These are phyloP conservation scores for Pseudeuparius sepicola DNA, from an alignment of 2,888 invertebrate genomes.

Conservation along the genomic window DNA sequence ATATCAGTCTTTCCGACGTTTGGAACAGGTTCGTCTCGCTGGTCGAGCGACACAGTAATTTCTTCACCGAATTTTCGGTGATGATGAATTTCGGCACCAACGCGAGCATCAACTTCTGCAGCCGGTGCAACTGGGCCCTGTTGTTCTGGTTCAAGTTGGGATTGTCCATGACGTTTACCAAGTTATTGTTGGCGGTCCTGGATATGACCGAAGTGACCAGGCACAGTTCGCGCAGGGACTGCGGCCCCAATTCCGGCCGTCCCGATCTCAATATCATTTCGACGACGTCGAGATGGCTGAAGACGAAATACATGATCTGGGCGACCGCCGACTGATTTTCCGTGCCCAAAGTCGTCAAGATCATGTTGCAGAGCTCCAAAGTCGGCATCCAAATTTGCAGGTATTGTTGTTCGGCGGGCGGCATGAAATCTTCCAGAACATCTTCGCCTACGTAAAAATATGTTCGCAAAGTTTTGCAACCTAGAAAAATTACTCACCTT, in stretches of 20 bases:
- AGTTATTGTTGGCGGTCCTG: slow-evolving; percentile 35
- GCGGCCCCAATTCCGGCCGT: slow-evolving; percentile 52
- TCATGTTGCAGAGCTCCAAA: slow-evolving; percentile 67
- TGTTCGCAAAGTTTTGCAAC: no score
- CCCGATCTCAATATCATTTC: slow-evolving; percentile 66
- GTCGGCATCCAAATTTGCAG: slow-evolving; percentile 76
- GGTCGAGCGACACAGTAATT: slow-evolving; percentile 32
- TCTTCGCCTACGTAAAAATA: no score
- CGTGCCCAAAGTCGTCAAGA: slow-evolving; percentile 72
- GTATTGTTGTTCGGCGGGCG: slow-evolving; percentile 59
- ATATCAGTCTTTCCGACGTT: slow-evolving; percentile 38
- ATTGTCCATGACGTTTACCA: slow-evolving; percentile 33
- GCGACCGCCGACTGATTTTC: slow-evolving; percentile 73
- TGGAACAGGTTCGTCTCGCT: slow-evolving; percentile 30
- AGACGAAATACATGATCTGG: slow-evolving; percentile 70
- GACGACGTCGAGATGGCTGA: slow-evolving; percentile 73
- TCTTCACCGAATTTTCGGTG: slow-evolving; percentile 30
- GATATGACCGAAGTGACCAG: slow-evolving; percentile 51
- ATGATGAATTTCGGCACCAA: slow-evolving; percentile 60
- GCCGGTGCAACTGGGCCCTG: slow-evolving; percentile 52
- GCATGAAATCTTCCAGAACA: slow-evolving; percentile 43
- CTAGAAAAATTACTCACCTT: no score
- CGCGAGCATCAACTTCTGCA: slow-evolving; percentile 66
- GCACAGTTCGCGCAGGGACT: slow-evolving; percentile 64
- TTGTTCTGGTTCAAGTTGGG: slow-evolving; percentile 39